Conservation (phyloP, 2,113 vertebrate genomes). For the Macrotis lagotis region DNA sequence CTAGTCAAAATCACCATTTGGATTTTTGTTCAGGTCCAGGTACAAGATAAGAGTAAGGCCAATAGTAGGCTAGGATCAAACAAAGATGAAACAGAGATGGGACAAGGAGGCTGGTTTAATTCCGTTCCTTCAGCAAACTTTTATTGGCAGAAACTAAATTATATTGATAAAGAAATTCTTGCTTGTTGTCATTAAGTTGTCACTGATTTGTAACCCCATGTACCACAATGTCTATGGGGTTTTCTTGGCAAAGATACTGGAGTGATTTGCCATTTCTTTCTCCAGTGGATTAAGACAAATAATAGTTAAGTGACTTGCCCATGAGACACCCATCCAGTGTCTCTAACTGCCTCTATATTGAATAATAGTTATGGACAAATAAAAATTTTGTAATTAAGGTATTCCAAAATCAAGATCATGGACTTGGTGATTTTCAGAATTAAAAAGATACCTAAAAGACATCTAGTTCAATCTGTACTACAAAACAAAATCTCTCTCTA, state of each 20-base stretch:
- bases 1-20: neutral
- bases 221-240: neutral
- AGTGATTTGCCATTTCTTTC: neutral
- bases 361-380: neutral
- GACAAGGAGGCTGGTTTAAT: neutral
- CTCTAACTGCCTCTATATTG: neutral
- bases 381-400: neutral
- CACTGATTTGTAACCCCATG: neutral
- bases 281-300: neutral
- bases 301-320: neutral
- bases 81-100: neutral
- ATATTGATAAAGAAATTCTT: neutral
- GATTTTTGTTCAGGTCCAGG: neutral
- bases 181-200: neutral
- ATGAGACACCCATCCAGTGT: too few relatives aligned
- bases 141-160: neutral
- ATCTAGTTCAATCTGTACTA: neutral
- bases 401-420: neutral
- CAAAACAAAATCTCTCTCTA: neutral
- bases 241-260: neutral
- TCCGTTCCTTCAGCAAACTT: neutral
- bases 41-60: neutral
- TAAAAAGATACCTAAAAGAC: neutral
- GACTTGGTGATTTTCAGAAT: neutral
- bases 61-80: neutral